Evolutionary conservation across 1,140 invertebrate genomes (phyloP).

Genomic region (Archegozetes longisetosus): DNA sequence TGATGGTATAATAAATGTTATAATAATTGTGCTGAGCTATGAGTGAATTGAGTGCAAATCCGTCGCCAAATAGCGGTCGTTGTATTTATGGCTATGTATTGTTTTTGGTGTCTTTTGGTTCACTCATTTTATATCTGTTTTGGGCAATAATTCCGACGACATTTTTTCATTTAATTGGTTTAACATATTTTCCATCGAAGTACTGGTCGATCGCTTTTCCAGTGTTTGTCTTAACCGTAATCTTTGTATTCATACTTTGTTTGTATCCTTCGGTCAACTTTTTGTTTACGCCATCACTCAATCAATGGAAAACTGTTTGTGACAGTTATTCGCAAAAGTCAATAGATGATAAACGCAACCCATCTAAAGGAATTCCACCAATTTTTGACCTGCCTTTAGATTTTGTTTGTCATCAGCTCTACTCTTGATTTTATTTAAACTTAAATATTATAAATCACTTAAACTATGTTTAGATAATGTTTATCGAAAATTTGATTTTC

Average conservation of each 20-base stretch:
- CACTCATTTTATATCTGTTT: conserved; percentile 54
- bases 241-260: conserved; percentile 56
- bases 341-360: conserved; percentile 17
- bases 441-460: too few species aligned
- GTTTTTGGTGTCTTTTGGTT: conserved; percentile 52
- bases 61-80: conserved; percentile 54
- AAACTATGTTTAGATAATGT: too few species aligned
- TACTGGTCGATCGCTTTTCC: conserved; percentile 77
- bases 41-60: conserved; percentile 23
- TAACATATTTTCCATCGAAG: conserved; percentile 66
- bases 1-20: not conserved
- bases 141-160: conserved; percentile 64
- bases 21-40: not conserved
- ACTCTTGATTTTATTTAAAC: too few species aligned
- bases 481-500: too few species aligned
- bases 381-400: conserved; percentile 42
- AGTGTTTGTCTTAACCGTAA: conserved; percentile 49
- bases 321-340: conserved; percentile 38
- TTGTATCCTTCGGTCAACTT: conserved; percentile 71
- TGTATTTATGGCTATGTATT: conserved; percentile 82
- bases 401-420: conserved; percentile 38
- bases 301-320: conserved; percentile 48
- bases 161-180: conserved; percentile 45
- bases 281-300: conserved; percentile 49
- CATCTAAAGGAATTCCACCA: conserved; percentile 33